phyloP scores from a whole-genome alignment of 2,797 vertebrate species.

The Anguilla marmorata region DNA sequence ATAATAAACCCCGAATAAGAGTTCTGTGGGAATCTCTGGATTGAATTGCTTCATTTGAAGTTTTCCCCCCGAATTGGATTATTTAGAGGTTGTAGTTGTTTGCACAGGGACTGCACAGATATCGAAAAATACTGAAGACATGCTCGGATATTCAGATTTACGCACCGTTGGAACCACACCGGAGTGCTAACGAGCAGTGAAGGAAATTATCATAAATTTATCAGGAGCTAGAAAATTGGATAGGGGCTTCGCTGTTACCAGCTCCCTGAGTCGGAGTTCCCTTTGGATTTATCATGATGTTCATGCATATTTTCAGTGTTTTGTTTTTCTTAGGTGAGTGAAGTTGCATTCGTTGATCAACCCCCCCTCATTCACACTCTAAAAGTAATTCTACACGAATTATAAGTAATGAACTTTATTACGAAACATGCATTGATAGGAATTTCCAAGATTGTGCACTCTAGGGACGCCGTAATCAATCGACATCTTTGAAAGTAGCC shows the following conservation, averaged over 20 bases:
- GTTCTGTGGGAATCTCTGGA: conserved; percentile 37
- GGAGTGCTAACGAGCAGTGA: conserved; percentile 43
- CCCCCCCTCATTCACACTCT: conserved; percentile 26
- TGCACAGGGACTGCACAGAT: conserved; percentile 20
- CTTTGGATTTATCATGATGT: conserved; percentile 68
- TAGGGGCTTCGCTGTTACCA: conserved; percentile 53
- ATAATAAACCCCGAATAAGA: conserved; percentile 32
- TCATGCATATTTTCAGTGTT: conserved; percentile 64
- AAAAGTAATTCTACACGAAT: neutral
- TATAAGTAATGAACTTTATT: neutral
- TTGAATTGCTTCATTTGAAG: conserved; percentile 40
- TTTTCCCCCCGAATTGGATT: conserved; percentile 47
- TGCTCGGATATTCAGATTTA: conserved; percentile 46
- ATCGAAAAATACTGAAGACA: conserved; percentile 39
- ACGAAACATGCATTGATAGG: neutral
- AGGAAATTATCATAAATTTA: conserved; percentile 56
- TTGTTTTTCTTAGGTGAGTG: conserved; percentile 74
- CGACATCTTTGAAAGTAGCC: neutral
- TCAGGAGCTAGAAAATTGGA: conserved; percentile 53
- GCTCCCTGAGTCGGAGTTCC: conserved; percentile 50
- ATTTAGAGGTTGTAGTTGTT: conserved; percentile 38
- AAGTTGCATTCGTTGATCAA: conserved; percentile 35
- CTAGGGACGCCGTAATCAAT: neutral
- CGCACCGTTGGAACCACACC: conserved; percentile 38
- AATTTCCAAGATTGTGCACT: neutral